These are phyloP conservation scores for Tribolium freemani DNA, from an alignment of 2,888 invertebrate genomes.

Conservation along the genomic window DNA sequence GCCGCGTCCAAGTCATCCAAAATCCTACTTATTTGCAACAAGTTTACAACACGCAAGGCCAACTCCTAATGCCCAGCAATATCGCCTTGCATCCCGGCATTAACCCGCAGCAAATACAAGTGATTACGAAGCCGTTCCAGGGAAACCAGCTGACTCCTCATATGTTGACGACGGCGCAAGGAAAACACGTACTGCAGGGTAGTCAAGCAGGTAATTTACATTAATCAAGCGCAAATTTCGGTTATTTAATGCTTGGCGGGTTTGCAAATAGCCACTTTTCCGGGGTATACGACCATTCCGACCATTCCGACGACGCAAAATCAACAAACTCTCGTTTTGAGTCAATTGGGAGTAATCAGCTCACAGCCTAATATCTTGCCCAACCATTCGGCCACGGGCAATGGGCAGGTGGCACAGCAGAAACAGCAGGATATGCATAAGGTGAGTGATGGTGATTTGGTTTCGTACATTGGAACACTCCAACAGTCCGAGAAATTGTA, in stretches of 20 bases:
- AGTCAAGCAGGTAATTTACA: slow-evolving; percentile 74
- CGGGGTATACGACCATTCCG: slow-evolving; percentile 84
- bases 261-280: slow-evolving; percentile 71
- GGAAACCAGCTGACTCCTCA: slow-evolving; percentile 83
- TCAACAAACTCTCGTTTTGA: slow-evolving; percentile 83
- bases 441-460: slow-evolving; percentile 64
- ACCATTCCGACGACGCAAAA: slow-evolving; percentile 82
- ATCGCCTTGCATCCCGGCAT: slow-evolving; percentile 81
- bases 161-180: slow-evolving; percentile 83
- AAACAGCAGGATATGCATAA: slow-evolving; percentile 78
- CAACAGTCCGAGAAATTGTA: neutral
- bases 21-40: slow-evolving; percentile 84
- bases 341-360: slow-evolving; percentile 79
- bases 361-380: slow-evolving; percentile 78
- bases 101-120: slow-evolving; percentile 84
- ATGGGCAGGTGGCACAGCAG: slow-evolving; percentile 69
- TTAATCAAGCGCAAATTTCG: neutral
- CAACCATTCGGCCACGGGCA: slow-evolving; percentile 71
- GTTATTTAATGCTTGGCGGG: neutral
- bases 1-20: slow-evolving; percentile 86
- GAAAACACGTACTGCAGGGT: slow-evolving; percentile 79
- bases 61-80: slow-evolving; percentile 85
- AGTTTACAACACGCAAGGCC: slow-evolving; percentile 84
- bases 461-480: neutral
- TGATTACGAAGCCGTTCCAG: slow-evolving; percentile 88